Conservation (phyloP, 1,140 invertebrate species). For the Battus philenor region DNA sequence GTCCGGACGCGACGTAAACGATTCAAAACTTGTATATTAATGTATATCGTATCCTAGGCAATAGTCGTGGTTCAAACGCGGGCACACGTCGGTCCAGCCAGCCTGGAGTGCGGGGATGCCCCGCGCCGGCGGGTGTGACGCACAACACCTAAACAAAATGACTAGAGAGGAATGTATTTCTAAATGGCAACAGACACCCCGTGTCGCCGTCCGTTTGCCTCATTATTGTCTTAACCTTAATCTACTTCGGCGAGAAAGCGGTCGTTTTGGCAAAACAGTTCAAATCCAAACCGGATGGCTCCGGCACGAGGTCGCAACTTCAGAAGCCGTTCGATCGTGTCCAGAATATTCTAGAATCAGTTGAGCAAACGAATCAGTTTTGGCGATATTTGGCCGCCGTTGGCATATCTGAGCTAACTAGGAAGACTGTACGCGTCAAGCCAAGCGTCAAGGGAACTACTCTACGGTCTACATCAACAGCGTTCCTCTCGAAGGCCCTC, state of each 20-base stretch:
- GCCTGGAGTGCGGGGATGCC: conserved; percentile 60
- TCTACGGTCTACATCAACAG: conserved; percentile 61
- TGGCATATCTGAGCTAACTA: conserved; percentile 55
- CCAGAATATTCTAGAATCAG: conserved; percentile 9
- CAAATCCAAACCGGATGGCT: too few relatives aligned
- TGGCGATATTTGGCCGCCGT: conserved; percentile 58
- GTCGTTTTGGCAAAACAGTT: conserved; percentile 24
- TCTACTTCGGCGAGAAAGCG: conserved; percentile 40
- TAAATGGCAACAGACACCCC: conserved; percentile 50
- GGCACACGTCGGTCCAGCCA: conserved; percentile 63
- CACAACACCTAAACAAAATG: conserved; percentile 53
- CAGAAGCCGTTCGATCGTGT: too few relatives aligned
- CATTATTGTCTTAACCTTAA: conserved; percentile 69
- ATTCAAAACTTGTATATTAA: conserved; percentile 73
- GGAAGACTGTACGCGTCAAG: conserved; percentile 66
- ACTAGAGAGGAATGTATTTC: conserved; percentile 70
- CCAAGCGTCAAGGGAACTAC: conserved; percentile 64
- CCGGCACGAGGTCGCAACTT: too few relatives aligned
- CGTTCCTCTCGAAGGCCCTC: conserved; percentile 38
- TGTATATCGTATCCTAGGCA: conserved; percentile 62
- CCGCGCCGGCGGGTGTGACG: too few relatives aligned
- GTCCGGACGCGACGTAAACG: conserved; percentile 67
- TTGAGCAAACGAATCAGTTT: conserved; percentile 61
- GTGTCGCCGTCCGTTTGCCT: conserved; percentile 51
- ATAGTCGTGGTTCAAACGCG: conserved; percentile 44